Base-by-base conservation (phyloP, 2,113 vertebrate species). In the Microtus pennsylvanicus region DNA sequence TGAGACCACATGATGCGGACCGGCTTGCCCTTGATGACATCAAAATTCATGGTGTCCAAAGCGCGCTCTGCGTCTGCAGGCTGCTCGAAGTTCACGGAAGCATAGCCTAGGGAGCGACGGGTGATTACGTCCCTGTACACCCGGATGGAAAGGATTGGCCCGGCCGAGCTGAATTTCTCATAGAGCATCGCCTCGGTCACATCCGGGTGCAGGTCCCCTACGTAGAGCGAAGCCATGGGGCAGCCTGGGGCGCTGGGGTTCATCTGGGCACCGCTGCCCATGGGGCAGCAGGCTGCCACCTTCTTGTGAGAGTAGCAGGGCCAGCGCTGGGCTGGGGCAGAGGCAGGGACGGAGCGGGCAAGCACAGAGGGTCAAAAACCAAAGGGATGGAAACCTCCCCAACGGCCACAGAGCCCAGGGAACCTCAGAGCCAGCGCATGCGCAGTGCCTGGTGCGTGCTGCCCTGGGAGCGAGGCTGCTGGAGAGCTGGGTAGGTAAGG, bases 41-140 rank as follows among this genome's bases (percentile, higher is more conserved):
- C 87, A n/a, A 88, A 88, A 38, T 88, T 88, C 87, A 88, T 88
- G 87, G 87, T 88, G 87, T 88, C 87, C 87, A 88, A 38, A 28
- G 87, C 87, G 0, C 69, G 69, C 69, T 88, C 87, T 9, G 87
- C 87, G 26, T 88, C 87, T 0, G 69, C 87, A 28, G 69, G 87
- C 50, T 88, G 87, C 87, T 88, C 87, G 50, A 88, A 88, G 87
- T 88, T 88, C 69, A 88, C 87, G 2, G 87, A 88, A n/a, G 87
- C 87, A 28, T 88, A 88, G 67, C 87, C 87, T 69, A 88, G 69
- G 22, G 87, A 88, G 50, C 87, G 87, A 35, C 87, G 87, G 70
- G 87, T 88, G 13, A 74, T 50, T 69, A 55, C 47, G 0, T 88
- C 87, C 47, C 87, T 72, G 87, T 88, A 88, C 22, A 88, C 87